Evolutionary conservation across 2,797 vertebrate species (phyloP).

Genomic region (Steatocranus sp.): DNA sequence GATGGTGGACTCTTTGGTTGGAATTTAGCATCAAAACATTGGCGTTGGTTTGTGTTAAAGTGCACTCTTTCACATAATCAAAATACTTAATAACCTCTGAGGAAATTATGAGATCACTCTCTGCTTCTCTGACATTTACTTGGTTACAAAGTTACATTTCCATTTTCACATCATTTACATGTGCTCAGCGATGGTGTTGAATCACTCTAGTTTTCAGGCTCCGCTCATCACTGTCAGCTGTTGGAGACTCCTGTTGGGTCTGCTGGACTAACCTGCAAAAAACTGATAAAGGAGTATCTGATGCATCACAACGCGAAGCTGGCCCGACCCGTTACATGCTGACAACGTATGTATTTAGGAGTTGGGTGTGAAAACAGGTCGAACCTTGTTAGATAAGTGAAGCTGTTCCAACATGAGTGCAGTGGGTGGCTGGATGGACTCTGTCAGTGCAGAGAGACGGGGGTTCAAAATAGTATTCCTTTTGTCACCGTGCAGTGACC

Average conservation of each 20-base stretch:
- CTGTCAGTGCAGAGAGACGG: not conserved
- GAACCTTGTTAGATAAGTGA: not conserved
- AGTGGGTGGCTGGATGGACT: not conserved
- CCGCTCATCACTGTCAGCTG: fast-evolving
- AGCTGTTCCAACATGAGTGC: not conserved
- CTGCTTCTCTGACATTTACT: not conserved
- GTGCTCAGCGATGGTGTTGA: not conserved
- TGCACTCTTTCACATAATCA: not conserved
- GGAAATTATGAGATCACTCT: not conserved
- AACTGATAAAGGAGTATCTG: fast-evolving
- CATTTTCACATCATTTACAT: not conserved
- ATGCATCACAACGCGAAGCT: not conserved
- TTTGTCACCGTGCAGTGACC: not conserved
- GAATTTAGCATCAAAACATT: not conserved
- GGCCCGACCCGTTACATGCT: not conserved
- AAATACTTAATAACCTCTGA: not conserved
- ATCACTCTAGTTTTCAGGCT: not conserved
- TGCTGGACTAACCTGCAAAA: not conserved
- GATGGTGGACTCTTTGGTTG: fast-evolving
- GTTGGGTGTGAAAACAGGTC: not conserved
- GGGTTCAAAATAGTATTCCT: not conserved
- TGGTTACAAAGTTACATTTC: not conserved
- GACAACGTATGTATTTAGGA: not conserved
- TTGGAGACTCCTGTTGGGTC: not conserved
- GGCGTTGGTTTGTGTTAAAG: not conserved